Evolutionary conservation across 2,888 invertebrate species (phyloP), one percentile per base, ranked within the genome.

Genomic region (Agrilus cyanescens): DNA sequence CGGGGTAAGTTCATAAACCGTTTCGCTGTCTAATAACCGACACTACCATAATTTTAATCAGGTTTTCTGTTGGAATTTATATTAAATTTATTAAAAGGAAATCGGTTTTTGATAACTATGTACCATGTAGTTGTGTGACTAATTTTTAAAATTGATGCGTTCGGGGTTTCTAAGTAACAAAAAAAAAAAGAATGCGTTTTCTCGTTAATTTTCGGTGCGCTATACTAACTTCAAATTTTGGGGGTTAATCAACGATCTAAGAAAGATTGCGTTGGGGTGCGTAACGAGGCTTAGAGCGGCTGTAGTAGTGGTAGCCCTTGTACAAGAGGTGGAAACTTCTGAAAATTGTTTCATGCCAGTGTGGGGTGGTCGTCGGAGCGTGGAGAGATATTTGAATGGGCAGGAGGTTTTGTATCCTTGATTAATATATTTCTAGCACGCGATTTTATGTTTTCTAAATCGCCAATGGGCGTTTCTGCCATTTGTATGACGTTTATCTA

Each of bases 341-440:
- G 54, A 53, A 59, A 61, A 60, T 59, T 60, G 58, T 59, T 61
- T 59, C 57, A 55, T 56, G 57, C 57, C 57, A 56, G 47, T 54
- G 54, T 54, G 54, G 57, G 58, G 57, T 54, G 55, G 58, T 53
- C 55, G 56, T 57, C 55, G 56, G 54, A 52, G 53, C 56, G 50
- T 51, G 46, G 44, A 53, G 50, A 52, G 56, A 52, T 51, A 51
- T 54, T 54, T 49, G 50, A 46, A 58, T 59, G 60, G 60, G 59
- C 57, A 47, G 45, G 62, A 60, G 62, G 68, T 68, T 68, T 67
- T 66, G 63, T 63, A 62, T 62, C 60, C 60, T 66, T 71, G 71
- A 71, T 71, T 72, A 72, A 72, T 72, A 69, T 66, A 63, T 61
- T 60, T 58, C 60, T 60, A 63, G 65, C 71, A 71, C 69, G 71